phyloP scores from a whole-genome alignment of 2,797 vertebrate species.

The Oreochromis mossambicus region DNA sequence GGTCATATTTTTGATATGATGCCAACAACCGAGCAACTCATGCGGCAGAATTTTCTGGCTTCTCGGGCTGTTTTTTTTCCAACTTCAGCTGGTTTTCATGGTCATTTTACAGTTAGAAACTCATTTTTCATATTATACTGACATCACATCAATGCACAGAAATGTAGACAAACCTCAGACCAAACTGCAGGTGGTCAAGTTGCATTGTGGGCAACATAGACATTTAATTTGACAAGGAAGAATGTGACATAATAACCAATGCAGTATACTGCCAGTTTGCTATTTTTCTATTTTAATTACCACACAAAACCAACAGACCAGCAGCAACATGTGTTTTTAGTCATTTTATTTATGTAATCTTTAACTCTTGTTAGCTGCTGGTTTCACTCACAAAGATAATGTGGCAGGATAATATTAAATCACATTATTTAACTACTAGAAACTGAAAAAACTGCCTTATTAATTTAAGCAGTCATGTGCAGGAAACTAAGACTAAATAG shows the following conservation, averaged over 20 bases:
- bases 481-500: neutral
- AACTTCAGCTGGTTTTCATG: neutral
- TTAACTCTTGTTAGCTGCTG: neutral
- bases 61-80: rapidly evolving
- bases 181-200: neutral
- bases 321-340: neutral
- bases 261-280: neutral
- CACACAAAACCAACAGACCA: neutral
- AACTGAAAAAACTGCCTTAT: neutral
- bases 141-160: neutral
- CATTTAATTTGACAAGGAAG: neutral
- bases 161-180: neutral
- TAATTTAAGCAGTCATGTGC: neutral
- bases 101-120: neutral
- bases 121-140: neutral
- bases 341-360: neutral
- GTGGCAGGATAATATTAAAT: neutral
- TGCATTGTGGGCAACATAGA: neutral
- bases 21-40: neutral
- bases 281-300: neutral
- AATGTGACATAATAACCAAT: neutral
- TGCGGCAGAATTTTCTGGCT: rapidly evolving
- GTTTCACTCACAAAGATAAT: neutral
- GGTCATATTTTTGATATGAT: neutral
- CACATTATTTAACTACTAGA: neutral